Evolutionary conservation across 1,140 invertebrate species (phyloP), one percentile per base, ranked within the genome.

Genomic region (Bicyclus anynana): DNA sequence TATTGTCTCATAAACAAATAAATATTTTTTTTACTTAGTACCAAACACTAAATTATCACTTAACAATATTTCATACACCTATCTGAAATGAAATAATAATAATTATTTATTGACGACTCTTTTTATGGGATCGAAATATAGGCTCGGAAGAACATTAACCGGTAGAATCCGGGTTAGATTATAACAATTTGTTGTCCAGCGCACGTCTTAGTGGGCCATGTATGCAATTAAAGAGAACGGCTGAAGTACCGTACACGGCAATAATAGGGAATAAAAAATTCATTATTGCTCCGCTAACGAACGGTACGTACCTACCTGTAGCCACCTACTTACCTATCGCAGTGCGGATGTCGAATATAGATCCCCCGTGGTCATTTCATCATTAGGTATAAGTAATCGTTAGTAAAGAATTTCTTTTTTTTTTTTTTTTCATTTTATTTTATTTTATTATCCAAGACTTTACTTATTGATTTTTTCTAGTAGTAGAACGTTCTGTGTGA

Each of bases 181-280:
- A 21, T 18, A 58, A 38, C 42, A 58, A 40, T 47, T 47, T 53
- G 35, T 64, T 59, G 59, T 49, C 48, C 53, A 56, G 59, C 62
- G 57, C 65, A 70, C 62, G 64, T 69, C 60, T 51, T 37, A 29
- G n/a, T 16, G 17, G 14, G 16, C 56, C 64, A 71, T 63, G 58
- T 67, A 57, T 69, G 65, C 67, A 74, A 63, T 67, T 58, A 74
- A 79, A 63, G 64, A 59, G 73, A 76, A 74, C 78, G 78, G 80
- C 81, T 14, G 3, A 72, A 59, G 56, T 69, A 57, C 54, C 78
- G 62, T 60, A 56, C 55, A 55, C 66, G 72, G 72, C 65, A 75
- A 75, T 71, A 83, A 85, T 83, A 53, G 70, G 40, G 61, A 55
- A 83, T 83, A 82, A 85, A 85, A 80, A 82, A 83, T 85, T 83